Evolutionary conservation across 1,140 invertebrate genomes (phyloP), one percentile per base, ranked within the genome.

Genomic region (Psix sp.): DNA sequence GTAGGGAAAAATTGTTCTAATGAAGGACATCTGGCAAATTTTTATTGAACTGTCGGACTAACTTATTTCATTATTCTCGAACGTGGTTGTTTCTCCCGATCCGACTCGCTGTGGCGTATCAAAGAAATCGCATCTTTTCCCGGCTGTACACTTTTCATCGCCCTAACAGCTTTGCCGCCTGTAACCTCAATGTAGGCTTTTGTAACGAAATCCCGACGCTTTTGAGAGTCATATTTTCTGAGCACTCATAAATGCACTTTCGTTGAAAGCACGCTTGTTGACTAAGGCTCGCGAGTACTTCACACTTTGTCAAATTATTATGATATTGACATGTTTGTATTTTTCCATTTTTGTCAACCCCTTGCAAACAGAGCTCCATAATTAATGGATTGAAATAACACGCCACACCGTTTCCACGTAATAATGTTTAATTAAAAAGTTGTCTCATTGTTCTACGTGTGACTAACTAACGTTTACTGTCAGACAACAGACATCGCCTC

Each of bases 241-340:
- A 74, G 70, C 49, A 74, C 70, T 74, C 62, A 60, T 66, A 74
- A 74, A 74, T 66, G 62, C 62, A 74, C 70, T 74, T 66, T 62
- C 35, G 35, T 48, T 74, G 62, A 74, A 74, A 74, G 70, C 62
- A n/a, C 31, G 56, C 70, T 49, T 51, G 62, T 67, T 66, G 62
- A 56, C 56, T 57, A 36, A 74, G 46, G 31, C 36, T 42, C 42
- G 24, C 42, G 40, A 72, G 60, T 43, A 24, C 52, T 60, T 66
- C 70, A 66, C 60, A 73, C 70, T 73, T 66, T 60, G 60, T 63
- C 48, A 51, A 65, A 73, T 72, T 45, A 65, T 72, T 59, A 65
- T 63, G 49, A 56, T 59, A 72, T 72, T 52, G 68, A 65, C 59
- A 52, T 59, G 45, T 65, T 72, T 65, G 68, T 62, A 43, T 49